phyloP scores from a whole-genome alignment of 1,140 invertebrate genomes.

The Adoxophyes honmai region DNA sequence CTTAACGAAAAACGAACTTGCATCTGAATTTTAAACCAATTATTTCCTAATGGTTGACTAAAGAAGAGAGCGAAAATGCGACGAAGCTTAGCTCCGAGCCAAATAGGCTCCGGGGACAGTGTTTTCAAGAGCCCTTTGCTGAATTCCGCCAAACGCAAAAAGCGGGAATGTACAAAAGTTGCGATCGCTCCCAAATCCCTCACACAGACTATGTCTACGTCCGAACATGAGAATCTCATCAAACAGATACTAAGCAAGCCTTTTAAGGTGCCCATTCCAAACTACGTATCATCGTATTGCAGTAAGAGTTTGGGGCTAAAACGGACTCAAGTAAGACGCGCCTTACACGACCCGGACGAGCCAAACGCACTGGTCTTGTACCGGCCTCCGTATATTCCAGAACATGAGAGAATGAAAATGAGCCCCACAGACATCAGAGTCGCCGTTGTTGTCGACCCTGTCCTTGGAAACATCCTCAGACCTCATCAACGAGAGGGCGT shows the following conservation, averaged over 20 bases:
- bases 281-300: slow-evolving; percentile 88
- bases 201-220: slow-evolving; percentile 53
- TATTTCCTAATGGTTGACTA: slow-evolving; percentile 2
- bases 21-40: neutral
- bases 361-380: slow-evolving; percentile 96
- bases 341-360: slow-evolving; percentile 95
- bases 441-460: slow-evolving; percentile 96
- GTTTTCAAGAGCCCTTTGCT: slow-evolving; percentile 71
- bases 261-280: slow-evolving; percentile 96
- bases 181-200: slow-evolving; percentile 53
- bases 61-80: slow-evolving; percentile 50
- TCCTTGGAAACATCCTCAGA: slow-evolving; percentile 92
- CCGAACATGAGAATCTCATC: slow-evolving; percentile 82
- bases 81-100: slow-evolving; percentile 78
- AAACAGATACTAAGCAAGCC: slow-evolving; percentile 90
- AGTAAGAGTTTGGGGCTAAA: slow-evolving; percentile 79
- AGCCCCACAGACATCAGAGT: slow-evolving; percentile 82
- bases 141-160: slow-evolving; percentile 55
- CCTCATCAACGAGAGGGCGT: slow-evolving; percentile 99
- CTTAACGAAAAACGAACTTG: no score
- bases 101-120: slow-evolving; percentile 57
- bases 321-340: slow-evolving; percentile 73
- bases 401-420: slow-evolving; percentile 90
- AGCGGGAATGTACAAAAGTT: slow-evolving; percentile 59
- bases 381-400: slow-evolving; percentile 85